Evolutionary conservation across 2,797 vertebrate species (phyloP).

Genomic region (Malacoraja senta): DNA sequence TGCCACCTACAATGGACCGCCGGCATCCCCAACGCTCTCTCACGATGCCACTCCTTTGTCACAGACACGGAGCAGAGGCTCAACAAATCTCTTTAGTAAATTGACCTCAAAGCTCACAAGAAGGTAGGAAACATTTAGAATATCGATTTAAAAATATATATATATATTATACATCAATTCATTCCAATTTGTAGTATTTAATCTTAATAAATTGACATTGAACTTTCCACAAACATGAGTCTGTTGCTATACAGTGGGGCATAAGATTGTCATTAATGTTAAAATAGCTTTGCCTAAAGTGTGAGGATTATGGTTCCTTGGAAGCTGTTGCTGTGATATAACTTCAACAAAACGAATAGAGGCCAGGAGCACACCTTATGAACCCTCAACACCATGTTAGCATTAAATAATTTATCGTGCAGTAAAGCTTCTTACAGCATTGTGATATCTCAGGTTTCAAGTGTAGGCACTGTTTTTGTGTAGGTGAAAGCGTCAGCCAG

Average conservation of each 20-base stretch:
- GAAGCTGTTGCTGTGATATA: neutral
- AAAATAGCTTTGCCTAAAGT: neutral
- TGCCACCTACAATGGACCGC: constrained; percentile 91
- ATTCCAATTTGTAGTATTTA: neutral
- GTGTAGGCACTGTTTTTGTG: neutral
- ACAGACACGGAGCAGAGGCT: constrained; percentile 83
- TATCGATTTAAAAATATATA: neutral
- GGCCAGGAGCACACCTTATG: too few relatives aligned
- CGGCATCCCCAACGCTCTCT: constrained; percentile 87
- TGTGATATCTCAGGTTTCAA: neutral
- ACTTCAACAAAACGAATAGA: neutral
- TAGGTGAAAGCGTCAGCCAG: neutral
- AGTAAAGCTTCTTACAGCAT: neutral
- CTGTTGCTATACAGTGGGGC: neutral
- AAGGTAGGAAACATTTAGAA: constrained; percentile 66
- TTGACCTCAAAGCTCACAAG: constrained; percentile 92
- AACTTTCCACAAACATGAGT: neutral
- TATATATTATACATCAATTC: neutral
- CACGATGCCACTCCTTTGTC: constrained; percentile 82
- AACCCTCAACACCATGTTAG: too few relatives aligned
- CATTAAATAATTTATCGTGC: neutral
- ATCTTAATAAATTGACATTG: constrained; percentile 14
- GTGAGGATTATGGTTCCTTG: neutral
- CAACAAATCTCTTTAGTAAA: constrained; percentile 93
- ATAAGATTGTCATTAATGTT: neutral